phyloP scores from a whole-genome alignment of 2,797 vertebrate genomes.

The Sylvia borin region DNA sequence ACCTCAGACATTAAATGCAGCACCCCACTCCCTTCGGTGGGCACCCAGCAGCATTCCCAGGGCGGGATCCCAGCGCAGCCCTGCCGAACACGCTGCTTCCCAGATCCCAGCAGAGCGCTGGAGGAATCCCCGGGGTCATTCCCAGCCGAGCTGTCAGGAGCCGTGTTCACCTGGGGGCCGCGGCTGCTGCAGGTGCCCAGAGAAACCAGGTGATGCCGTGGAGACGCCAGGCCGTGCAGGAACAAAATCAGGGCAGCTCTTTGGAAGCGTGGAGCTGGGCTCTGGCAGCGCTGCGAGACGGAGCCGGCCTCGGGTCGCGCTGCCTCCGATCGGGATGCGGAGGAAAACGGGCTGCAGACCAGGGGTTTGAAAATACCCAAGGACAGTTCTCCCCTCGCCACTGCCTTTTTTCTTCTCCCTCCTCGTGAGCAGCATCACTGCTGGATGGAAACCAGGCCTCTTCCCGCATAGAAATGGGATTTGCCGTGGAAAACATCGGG shows the following conservation, averaged over 20 bases:
- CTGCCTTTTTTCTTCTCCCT: neutral
- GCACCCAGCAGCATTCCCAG: neutral
- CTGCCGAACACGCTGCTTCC: accelerated
- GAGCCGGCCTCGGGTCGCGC: neutral
- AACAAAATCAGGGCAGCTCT: neutral
- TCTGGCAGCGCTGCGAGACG: accelerated
- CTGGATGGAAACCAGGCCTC: constrained; percentile 18
- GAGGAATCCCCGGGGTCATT: neutral
- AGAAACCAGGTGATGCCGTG: neutral
- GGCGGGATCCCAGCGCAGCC: neutral
- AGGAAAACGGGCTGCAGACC: neutral
- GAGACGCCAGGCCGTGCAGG: neutral
- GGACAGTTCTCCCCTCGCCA: neutral
- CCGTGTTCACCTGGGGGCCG: accelerated
- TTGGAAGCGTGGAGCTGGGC: neutral
- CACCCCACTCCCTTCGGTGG: accelerated
- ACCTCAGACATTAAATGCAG: accelerated
- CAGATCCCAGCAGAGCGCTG: accelerated
- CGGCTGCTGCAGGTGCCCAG: neutral
- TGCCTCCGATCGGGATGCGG: neutral
- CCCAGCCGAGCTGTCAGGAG: neutral
- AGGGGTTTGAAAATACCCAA: neutral
- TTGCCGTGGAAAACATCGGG: neutral
- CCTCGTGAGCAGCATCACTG: constrained; percentile 8
- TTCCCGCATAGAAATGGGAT: neutral